Evolutionary conservation across 2,113 vertebrate genomes (phyloP).

Genomic region (Corydoras sp.): DNA sequence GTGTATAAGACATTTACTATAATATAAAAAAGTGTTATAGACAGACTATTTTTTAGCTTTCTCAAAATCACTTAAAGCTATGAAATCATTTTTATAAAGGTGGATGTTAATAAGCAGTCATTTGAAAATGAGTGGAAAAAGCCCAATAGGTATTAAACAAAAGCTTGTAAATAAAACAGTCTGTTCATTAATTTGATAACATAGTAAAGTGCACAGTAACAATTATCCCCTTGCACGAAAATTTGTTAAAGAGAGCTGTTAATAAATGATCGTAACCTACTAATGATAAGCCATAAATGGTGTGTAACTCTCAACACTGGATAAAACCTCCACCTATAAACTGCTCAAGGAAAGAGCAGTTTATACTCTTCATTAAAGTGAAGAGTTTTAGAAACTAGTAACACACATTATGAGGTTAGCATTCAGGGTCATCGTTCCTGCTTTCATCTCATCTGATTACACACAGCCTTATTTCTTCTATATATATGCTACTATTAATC

Average conservation of each 20-base stretch:
- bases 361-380: too few relatives aligned
- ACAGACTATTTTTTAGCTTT: too few relatives aligned
- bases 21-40: too few relatives aligned
- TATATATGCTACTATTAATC: constrained; percentile 28
- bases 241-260: not conserved
- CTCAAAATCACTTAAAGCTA: too few relatives aligned
- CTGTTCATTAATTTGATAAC: not conserved
- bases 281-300: too few relatives aligned
- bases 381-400: too few relatives aligned
- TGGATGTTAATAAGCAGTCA: not conserved
- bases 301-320: too few relatives aligned
- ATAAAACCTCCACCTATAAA: too few relatives aligned
- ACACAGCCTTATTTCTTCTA: not conserved
- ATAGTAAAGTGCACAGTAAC: not conserved
- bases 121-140: not conserved
- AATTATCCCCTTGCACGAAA: not conserved
- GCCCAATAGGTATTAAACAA: not conserved
- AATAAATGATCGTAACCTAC: not conserved
- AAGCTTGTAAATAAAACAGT: not conserved
- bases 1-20: too few relatives aligned
- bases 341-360: too few relatives aligned
- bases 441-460: constrained; percentile 20
- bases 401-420: not conserved
- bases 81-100: not conserved
- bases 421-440: constrained; percentile 1